Evolutionary conservation across 2,113 vertebrate species (phyloP).

Genomic region (Cariama cristata): DNA sequence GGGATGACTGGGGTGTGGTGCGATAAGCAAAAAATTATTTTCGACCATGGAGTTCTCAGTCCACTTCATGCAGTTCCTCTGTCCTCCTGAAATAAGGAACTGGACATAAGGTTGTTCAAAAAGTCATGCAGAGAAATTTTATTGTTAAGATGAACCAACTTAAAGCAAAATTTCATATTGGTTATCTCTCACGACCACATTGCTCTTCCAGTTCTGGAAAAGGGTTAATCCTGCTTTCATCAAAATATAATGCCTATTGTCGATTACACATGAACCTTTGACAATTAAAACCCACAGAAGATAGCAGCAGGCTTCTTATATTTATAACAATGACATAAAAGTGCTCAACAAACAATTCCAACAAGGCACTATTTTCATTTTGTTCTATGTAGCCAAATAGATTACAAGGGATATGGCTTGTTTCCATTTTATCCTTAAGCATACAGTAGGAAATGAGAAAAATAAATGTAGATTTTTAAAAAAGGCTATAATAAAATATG

Average conservation of each 20-base stretch:
- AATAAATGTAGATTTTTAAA: neutral
- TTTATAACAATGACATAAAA: neutral
- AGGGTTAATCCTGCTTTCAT: neutral
- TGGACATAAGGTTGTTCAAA: neutral
- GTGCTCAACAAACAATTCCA: neutral
- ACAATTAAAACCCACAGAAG: neutral
- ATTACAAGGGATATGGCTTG: neutral
- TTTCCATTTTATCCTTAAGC: neutral
- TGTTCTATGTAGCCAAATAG: neutral
- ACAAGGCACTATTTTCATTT: neutral
- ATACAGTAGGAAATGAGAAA: neutral
- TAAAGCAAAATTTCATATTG: neutral
- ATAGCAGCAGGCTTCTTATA: neutral
- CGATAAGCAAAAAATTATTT: neutral
- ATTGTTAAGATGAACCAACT: neutral
- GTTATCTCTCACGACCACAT: neutral
- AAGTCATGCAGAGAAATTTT: neutral
- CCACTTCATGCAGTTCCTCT: neutral
- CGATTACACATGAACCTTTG: neutral
- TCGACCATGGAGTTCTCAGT: neutral
- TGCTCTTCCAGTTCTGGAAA: neutral
- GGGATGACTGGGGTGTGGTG: neutral
- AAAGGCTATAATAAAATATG: fast-evolving
- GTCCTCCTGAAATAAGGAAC: neutral
- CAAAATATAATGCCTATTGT: neutral